Evolutionary conservation across 2,888 invertebrate genomes (phyloP).

Genomic region (Andrena bicolor): DNA sequence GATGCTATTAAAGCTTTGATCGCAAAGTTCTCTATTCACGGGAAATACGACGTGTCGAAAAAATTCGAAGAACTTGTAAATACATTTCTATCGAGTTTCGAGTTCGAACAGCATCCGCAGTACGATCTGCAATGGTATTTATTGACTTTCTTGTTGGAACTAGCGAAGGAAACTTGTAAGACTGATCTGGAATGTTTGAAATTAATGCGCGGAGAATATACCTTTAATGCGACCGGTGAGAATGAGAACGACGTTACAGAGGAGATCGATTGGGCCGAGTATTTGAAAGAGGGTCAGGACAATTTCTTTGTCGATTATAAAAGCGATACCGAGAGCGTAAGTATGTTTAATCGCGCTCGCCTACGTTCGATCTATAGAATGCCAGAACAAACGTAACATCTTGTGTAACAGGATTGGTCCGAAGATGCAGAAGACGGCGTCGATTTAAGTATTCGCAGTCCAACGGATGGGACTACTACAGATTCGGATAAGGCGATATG

Average conservation of each 20-base stretch:
- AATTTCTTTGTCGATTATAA: conserved; percentile 81
- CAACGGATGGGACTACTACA: neutral
- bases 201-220: conserved; percentile 68
- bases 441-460: conserved; percentile 11
- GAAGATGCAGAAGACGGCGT: conserved; percentile 72
- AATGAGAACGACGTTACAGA: conserved; percentile 81
- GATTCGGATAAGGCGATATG: conserved; percentile 40
- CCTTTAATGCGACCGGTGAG: conserved; percentile 62
- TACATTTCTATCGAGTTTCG: conserved; percentile 79
- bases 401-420: conserved; percentile 79
- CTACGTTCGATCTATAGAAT: neutral
- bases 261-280: conserved; percentile 85
- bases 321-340: conserved; percentile 80
- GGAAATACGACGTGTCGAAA: conserved; percentile 84
- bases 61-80: conserved; percentile 83
- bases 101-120: conserved; percentile 82
- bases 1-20: conserved; percentile 84
- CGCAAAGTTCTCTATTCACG: conserved; percentile 85
- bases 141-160: conserved; percentile 84
- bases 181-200: conserved; percentile 74
- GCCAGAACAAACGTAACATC: neutral
- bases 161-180: conserved; percentile 82
- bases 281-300: conserved; percentile 85
- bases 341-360: conserved; percentile 38
- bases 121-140: conserved; percentile 86